Evolutionary conservation across 2,113 vertebrate genomes (phyloP).

Genomic region (Nothobranchius furzeri): DNA sequence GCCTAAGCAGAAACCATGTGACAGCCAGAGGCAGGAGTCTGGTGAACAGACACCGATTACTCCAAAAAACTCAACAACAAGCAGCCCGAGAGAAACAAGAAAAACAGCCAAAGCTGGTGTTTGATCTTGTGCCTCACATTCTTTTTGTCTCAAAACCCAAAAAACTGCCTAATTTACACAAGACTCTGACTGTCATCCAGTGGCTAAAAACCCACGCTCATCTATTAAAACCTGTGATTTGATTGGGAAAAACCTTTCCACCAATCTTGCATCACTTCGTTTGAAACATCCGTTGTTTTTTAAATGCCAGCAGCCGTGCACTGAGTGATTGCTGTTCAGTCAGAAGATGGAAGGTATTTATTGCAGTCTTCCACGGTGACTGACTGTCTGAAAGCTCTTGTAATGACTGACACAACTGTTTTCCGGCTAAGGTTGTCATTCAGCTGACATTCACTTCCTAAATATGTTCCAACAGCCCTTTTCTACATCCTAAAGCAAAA

Average conservation of each 20-base stretch:
- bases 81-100: constrained; percentile 39
- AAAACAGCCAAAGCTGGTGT: constrained; percentile 18
- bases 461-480: constrained; percentile 11
- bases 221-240: not conserved
- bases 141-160: constrained; percentile 10
- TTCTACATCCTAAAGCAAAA: constrained; percentile 9
- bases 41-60: constrained; percentile 50
- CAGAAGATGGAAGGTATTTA: constrained; percentile 25
- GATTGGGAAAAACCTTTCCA: constrained; percentile 13
- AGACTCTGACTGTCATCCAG: constrained; percentile 11
- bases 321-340: constrained; percentile 20
- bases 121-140: constrained; percentile 30
- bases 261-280: not conserved
- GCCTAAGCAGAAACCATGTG: constrained; percentile 47
- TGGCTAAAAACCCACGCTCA: not conserved
- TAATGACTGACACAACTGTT: constrained; percentile 13
- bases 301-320: not conserved
- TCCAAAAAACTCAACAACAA: constrained; percentile 52
- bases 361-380: constrained; percentile 24
- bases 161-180: constrained; percentile 8
- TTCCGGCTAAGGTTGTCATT: constrained; percentile 35
- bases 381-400: constrained; percentile 11
- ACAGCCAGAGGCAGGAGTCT: constrained; percentile 49
- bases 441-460: constrained; percentile 40
- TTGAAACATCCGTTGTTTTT: not conserved